Evolutionary conservation across 2,797 vertebrate species (phyloP).

Genomic region (Gambelia wislizenii): DNA sequence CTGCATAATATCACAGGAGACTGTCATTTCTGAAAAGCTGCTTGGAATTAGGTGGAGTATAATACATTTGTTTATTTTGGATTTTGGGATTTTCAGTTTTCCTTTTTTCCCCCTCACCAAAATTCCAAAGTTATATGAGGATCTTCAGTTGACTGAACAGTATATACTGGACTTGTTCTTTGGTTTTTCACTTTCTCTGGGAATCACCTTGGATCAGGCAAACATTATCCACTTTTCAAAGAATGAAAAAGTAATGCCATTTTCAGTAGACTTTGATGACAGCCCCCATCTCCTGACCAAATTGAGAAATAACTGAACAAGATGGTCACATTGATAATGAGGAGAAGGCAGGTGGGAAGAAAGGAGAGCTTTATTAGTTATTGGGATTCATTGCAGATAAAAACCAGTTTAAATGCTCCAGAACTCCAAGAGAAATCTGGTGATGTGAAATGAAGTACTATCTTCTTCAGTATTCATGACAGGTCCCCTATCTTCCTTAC

Average conservation of each 20-base stretch:
- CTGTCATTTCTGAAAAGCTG: neutral
- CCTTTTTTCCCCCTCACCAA: neutral
- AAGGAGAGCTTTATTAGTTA: neutral
- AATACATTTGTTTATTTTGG: neutral
- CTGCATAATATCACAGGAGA: neutral
- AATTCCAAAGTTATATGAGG: neutral
- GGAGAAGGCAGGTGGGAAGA: neutral
- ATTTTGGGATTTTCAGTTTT: neutral
- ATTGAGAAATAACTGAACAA: neutral
- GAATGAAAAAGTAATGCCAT: neutral
- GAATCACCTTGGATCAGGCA: neutral
- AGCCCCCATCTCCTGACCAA: neutral
- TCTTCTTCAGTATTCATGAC: slow-evolving; percentile 2
- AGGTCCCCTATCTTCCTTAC: slow-evolving; percentile 2
- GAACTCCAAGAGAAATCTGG: slow-evolving; percentile 11
- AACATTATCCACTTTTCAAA: neutral
- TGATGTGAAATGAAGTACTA: slow-evolving; percentile 2
- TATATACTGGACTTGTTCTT: too few relatives aligned
- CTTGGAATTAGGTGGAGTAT: neutral
- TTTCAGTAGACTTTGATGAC: neutral
- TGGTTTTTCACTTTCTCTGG: neutral
- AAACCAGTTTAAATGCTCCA: neutral
- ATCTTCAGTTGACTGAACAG: neutral
- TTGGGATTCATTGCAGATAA: neutral
- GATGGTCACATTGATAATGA: neutral